Percentiles rank a stretch among this genome's conserved stretches.
phyloP scores from a whole-genome alignment of 2,888 invertebrate genomes.

The Drosophila setosimentum region DNA sequence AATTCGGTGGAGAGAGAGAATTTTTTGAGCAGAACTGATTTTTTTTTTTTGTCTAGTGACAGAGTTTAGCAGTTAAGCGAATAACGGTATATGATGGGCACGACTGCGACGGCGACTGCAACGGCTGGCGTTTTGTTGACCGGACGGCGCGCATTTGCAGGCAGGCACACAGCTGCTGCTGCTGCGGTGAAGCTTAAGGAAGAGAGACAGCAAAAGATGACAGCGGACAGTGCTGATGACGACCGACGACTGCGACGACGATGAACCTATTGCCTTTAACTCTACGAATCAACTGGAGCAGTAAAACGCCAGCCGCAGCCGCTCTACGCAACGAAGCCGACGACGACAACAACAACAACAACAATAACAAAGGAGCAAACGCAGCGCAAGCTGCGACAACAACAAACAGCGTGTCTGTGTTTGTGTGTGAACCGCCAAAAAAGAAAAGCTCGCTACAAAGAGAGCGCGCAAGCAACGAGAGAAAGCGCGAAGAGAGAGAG shows the following conservation, averaged over 20 bases:
- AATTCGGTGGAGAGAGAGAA: conserved; percentile 29
- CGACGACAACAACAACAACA: conserved; percentile 22
- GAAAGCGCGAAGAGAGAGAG: conserved; percentile 15
- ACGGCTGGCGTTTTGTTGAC: conserved; percentile 42
- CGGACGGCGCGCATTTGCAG: conserved; percentile 67
- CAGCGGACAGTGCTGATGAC: conserved; percentile 22
- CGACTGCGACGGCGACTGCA: conserved; percentile 33
- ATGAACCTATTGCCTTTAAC: conserved; percentile 84
- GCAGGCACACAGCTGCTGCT: conserved; percentile 44
- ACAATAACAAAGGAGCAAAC: conserved; percentile 34
- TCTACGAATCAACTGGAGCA: conserved; percentile 83
- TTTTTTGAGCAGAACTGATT: conserved; percentile 20
- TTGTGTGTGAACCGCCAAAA: conserved; percentile 55
- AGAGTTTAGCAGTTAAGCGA: conserved; percentile 36
- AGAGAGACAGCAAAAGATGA: conserved; percentile 25
- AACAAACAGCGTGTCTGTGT: conserved; percentile 50
- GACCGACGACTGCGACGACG: conserved; percentile 40
- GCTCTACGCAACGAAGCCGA: conserved; percentile 42
- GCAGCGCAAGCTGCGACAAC: conserved; percentile 55
- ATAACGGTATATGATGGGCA: conserved; percentile 26
- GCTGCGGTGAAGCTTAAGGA: conserved; percentile 47
- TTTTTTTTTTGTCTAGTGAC: conserved; percentile 11
- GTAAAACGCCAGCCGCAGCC: conserved; percentile 32
- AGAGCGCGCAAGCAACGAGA: conserved; percentile 19
- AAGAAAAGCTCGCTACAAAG: conserved; percentile 42